phyloP scores from a whole-genome alignment of 2,797 vertebrate genomes.

The Chrysocyon brachyurus region DNA sequence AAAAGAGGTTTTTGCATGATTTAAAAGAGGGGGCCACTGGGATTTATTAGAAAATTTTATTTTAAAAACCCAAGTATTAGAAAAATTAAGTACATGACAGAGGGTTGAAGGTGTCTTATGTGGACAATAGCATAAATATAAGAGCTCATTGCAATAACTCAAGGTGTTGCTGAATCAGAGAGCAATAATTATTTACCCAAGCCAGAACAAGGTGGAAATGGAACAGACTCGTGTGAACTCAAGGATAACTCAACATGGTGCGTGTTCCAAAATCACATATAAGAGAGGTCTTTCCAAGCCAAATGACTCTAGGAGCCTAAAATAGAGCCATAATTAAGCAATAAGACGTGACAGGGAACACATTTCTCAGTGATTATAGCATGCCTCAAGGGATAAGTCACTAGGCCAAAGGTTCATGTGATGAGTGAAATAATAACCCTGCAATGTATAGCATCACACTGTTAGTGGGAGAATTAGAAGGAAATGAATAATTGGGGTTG shows the following conservation, averaged over 20 bases:
- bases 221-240: not conserved
- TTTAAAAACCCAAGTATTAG: not conserved
- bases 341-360: conserved; percentile 61
- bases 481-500: conserved; percentile 6
- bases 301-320: conserved; percentile 63
- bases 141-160: not conserved
- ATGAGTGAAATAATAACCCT: conserved; percentile 59
- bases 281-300: conserved; percentile 45
- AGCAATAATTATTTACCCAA: not conserved
- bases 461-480: not conserved
- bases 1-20: not conserved
- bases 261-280: conserved; percentile 23
- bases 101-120: not conserved
- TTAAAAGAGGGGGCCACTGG: conserved; percentile 15
- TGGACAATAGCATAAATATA: not conserved
- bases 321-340: conserved; percentile 78
- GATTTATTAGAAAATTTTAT: not conserved
- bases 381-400: conserved; percentile 63
- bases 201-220: not conserved
- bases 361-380: conserved; percentile 73
- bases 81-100: not conserved
- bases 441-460: conserved; percentile 30
- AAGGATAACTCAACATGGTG: conserved; percentile 27
- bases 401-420: conserved; percentile 50
- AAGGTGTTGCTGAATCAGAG: not conserved